A percentile compares a stretch with the other conserved stretches of the same genome.
Conservation (phyloP, 2,113 vertebrate genomes). For the Bos indicus region DNA sequence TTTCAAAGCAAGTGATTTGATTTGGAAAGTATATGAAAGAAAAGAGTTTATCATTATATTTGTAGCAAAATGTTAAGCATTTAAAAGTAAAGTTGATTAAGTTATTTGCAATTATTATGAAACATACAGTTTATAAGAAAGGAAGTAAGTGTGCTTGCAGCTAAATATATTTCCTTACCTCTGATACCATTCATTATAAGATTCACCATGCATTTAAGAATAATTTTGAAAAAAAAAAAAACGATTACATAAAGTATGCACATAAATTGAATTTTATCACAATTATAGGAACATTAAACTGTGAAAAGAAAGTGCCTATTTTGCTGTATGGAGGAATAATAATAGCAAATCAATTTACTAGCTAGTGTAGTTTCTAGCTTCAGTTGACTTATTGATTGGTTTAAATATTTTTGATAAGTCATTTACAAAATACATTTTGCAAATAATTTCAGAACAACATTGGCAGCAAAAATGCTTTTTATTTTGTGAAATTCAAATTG, state of each 20-base stretch:
- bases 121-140: background rate
- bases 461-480: background rate
- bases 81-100: slow-evolving; percentile 12
- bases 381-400: background rate
- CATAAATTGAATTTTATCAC: slow-evolving; percentile 24
- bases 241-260: slow-evolving; percentile 8
- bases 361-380: background rate
- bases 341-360: slow-evolving; percentile 33
- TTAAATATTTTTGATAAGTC: slow-evolving; percentile 35
- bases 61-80: background rate
- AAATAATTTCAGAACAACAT: slow-evolving; percentile 24
- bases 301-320: background rate
- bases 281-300: slow-evolving; percentile 35
- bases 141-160: background rate
- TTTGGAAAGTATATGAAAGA: slow-evolving; percentile 7
- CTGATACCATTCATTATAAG: background rate
- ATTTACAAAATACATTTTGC: slow-evolving; percentile 9
- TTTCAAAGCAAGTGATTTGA: background rate
- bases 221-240: background rate
- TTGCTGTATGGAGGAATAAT: background rate
- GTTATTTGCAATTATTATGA: background rate
- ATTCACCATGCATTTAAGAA: background rate
- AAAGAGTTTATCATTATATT: background rate
- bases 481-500: slow-evolving; percentile 6
- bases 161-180: slow-evolving; percentile 4